phyloP scores from a whole-genome alignment of 2,797 vertebrate genomes.

The Miichthys miiuy region DNA sequence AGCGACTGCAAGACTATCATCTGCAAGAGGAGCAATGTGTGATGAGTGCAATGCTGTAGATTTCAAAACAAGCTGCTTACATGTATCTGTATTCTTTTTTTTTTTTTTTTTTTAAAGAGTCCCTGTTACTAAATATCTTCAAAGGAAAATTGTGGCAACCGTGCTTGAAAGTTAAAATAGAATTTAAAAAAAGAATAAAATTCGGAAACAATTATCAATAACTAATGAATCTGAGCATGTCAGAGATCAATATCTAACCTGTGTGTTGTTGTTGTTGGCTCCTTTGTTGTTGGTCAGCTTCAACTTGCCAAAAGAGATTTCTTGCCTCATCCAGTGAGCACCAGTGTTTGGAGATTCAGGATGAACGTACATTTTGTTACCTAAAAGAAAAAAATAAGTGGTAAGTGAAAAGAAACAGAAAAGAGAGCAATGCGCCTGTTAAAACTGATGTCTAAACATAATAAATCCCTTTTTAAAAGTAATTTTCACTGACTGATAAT shows the following conservation, averaged over 20 bases:
- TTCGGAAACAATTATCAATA: background rate
- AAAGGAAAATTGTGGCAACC: background rate
- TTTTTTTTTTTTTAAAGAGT: background rate
- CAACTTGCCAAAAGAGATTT: conserved; percentile 97
- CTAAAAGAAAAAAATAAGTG: conserved; percentile 71
- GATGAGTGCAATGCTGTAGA: background rate
- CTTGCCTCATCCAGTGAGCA: conserved; percentile 99
- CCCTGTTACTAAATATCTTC: background rate
- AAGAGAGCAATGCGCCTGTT: background rate
- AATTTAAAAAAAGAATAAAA: background rate
- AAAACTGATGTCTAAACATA: background rate
- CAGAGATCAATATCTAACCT: conserved; percentile 84
- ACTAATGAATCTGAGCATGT: background rate
- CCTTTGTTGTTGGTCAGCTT: conserved; percentile 99
- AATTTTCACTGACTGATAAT: background rate
- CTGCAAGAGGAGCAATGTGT: conserved; percentile 73
- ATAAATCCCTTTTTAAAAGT: background rate
- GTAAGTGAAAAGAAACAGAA: background rate
- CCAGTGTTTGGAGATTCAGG: conserved; percentile 98
- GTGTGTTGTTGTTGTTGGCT: conserved; percentile 96
- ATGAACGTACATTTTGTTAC: conserved; percentile 98
- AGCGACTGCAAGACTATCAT: conserved; percentile 99
- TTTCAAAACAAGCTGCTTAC: background rate
- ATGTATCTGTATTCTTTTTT: background rate
- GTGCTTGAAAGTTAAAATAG: background rate